Evolutionary conservation across 2,888 invertebrate genomes (phyloP).

Genomic region (Diogma glabrata): DNA sequence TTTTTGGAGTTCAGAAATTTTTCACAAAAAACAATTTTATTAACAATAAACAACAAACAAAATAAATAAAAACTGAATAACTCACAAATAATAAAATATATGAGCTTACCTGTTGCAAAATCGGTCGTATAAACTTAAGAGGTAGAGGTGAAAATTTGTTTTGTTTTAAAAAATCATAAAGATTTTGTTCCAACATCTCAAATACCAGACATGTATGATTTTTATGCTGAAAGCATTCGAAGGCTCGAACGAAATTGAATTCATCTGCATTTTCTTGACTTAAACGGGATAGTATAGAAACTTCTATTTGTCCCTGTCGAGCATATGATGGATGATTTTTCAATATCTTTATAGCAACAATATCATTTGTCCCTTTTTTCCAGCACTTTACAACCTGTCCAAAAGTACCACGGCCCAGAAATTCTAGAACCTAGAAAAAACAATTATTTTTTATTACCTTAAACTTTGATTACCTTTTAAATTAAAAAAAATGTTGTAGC

Average conservation of each 20-base stretch:
- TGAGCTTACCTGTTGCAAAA: slow-evolving; percentile 94
- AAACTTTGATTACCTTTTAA: no score
- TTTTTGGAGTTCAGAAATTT: neutral
- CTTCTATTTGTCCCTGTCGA: slow-evolving; percentile 99
- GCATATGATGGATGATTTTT: slow-evolving; percentile 99
- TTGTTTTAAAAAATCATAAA: slow-evolving; percentile 99
- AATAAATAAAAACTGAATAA: slow-evolving; percentile 1
- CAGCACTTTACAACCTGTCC: slow-evolving; percentile 99
- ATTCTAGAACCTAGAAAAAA: slow-evolving; percentile 78
- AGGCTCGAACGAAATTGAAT: slow-evolving; percentile 99
- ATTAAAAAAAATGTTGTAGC: no score
- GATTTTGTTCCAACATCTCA: slow-evolving; percentile 99
- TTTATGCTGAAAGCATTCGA: slow-evolving; percentile 99
- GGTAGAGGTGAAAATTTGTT: slow-evolving; percentile 99
- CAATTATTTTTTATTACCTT: no score
- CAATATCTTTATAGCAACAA: slow-evolving; percentile 99
- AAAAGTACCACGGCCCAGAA: slow-evolving; percentile 97
- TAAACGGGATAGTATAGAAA: slow-evolving; percentile 80
- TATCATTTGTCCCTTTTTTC: slow-evolving; percentile 99
- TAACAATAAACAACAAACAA: neutral
- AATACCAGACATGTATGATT: slow-evolving; percentile 99
- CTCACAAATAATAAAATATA: neutral
- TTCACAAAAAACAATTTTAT: neutral
- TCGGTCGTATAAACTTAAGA: slow-evolving; percentile 95
- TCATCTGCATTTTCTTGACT: slow-evolving; percentile 98